Conservation (phyloP, 2,888 invertebrate genomes). For the Scelioninae gen. 1 region DNA sequence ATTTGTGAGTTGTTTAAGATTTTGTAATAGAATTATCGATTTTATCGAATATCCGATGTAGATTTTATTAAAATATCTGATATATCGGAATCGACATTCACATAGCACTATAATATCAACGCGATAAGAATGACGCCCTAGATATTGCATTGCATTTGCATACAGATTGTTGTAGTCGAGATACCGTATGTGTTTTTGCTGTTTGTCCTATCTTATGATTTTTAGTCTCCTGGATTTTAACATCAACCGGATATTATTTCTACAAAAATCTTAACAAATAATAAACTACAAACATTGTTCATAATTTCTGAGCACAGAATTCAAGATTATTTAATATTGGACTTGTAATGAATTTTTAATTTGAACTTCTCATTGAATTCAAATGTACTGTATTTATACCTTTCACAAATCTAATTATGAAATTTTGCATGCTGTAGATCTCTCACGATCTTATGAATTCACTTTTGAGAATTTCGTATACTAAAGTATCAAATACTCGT, state of each 20-base stretch:
- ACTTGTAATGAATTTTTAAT: slow-evolving; percentile 36
- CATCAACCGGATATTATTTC: background rate
- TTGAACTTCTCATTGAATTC: slow-evolving; percentile 26
- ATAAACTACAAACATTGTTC: background rate
- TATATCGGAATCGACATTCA: slow-evolving; percentile 8
- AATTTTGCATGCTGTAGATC: slow-evolving; percentile 52
- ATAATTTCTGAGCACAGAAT: too few relatives aligned
- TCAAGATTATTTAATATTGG: slow-evolving; percentile 2
- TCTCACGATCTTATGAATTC: slow-evolving; percentile 56
- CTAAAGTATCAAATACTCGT: slow-evolving; percentile 65
- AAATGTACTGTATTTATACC: slow-evolving; percentile 22
- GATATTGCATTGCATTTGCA: slow-evolving; percentile 25
- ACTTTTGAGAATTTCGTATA: slow-evolving; percentile 61
- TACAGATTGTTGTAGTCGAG: slow-evolving; percentile 20
- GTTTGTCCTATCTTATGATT: background rate
- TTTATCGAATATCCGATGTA: slow-evolving; percentile 2
- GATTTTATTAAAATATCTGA: slow-evolving; percentile 22
- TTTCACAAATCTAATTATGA: slow-evolving; percentile 54
- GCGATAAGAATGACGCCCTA: slow-evolving; percentile 7
- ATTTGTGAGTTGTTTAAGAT: background rate
- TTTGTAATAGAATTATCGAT: slow-evolving; percentile 5
- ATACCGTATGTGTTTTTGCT: background rate
- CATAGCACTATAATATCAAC: slow-evolving; percentile 1
- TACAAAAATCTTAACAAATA: background rate
- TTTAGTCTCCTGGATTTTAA: background rate